Conservation (phyloP, 2,113 vertebrate genomes). For the Herpailurus yagouaroundi region DNA sequence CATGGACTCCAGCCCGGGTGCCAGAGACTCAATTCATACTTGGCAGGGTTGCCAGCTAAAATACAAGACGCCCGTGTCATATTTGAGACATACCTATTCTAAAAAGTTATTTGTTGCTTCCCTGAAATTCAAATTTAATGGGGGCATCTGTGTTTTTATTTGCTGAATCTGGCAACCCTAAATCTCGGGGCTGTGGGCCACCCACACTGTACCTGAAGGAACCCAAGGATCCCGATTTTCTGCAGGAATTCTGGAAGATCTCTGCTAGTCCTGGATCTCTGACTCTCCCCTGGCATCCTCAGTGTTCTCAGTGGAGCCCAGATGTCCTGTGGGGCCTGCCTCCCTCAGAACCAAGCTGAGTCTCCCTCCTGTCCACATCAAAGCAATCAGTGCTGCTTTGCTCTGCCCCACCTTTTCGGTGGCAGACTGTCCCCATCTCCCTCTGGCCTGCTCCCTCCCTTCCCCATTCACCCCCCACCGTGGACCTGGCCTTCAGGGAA, state of each 20-base stretch:
- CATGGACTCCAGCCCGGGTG: not conserved
- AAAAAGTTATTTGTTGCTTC: not conserved
- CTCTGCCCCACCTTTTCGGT: not conserved
- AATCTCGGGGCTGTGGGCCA: not conserved
- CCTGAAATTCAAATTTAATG: constrained; percentile 34
- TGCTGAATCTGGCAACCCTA: not conserved
- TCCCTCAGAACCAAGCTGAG: not conserved
- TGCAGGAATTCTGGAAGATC: not conserved
- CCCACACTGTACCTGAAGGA: not conserved
- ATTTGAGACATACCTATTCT: not conserved
- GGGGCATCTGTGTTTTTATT: not conserved
- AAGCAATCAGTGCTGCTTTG: accelerated
- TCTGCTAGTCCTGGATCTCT: not conserved
- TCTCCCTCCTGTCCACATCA: not conserved
- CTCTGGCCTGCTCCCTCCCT: not conserved
- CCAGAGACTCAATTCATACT: not conserved
- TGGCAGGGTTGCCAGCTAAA: not conserved
- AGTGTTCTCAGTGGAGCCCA: not conserved
- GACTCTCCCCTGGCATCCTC: not conserved
- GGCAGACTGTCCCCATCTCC: not conserved
- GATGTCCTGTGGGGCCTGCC: not conserved
- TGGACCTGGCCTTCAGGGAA: not conserved
- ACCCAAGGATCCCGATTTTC: not conserved
- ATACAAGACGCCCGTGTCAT: not conserved
- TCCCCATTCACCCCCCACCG: not conserved